phyloP scores from a whole-genome alignment of 2,113 vertebrate species.

The Rafetus swinhoei region DNA sequence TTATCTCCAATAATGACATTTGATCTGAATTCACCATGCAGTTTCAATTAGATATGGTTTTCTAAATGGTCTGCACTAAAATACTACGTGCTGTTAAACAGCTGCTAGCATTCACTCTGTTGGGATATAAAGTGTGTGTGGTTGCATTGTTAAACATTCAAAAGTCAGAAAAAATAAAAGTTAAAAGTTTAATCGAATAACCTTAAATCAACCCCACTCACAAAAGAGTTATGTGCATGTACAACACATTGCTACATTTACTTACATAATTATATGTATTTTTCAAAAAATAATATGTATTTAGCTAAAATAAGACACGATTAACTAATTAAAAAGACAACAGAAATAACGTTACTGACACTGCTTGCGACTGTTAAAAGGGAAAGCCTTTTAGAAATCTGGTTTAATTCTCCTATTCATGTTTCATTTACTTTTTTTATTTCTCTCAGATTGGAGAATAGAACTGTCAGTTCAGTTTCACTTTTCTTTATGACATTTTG shows the following conservation, averaged over 20 bases:
- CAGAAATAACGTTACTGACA: neutral
- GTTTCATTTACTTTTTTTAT: neutral
- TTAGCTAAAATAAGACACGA: neutral
- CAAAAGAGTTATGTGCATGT: neutral
- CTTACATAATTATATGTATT: neutral
- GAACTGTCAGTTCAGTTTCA: neutral
- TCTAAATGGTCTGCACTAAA: neutral
- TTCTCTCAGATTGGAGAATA: fast-evolving
- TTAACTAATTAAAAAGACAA: neutral
- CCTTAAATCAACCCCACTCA: neutral
- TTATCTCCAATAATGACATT: neutral
- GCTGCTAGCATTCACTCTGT: too few relatives aligned
- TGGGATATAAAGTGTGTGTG: neutral
- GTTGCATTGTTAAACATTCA: neutral
- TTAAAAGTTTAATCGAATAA: neutral
- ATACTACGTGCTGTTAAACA: neutral
- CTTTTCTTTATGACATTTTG: neutral
- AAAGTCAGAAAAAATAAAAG: neutral
- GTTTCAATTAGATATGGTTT: neutral
- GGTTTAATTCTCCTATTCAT: neutral
- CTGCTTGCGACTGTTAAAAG: neutral
- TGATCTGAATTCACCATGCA: neutral
- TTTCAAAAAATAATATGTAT: neutral
- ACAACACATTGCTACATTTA: neutral
- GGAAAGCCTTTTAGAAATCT: neutral